Conservation (phyloP, 23 tunicate genomes). For the Trididemnum nubilum region DNA sequence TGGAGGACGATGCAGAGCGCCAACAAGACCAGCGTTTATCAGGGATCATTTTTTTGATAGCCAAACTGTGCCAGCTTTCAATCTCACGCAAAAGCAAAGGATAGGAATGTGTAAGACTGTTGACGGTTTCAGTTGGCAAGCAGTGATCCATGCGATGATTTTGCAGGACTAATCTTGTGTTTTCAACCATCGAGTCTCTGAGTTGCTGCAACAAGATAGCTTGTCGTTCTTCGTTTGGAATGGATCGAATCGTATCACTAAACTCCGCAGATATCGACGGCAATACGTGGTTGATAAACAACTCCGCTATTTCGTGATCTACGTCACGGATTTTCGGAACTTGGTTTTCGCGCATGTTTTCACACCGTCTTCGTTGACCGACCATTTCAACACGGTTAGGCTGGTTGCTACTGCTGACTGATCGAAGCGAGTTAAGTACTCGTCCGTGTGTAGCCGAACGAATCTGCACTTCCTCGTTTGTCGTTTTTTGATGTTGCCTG, state of each 20-base stretch:
- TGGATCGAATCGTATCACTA: constrained; percentile 32
- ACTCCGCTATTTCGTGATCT: constrained; percentile 9
- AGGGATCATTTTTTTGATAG: constrained; percentile 55
- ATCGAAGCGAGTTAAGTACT: too few species aligned
- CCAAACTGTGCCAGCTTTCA: constrained; percentile 73
- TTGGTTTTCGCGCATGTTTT: not conserved
- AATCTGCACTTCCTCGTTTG: too few species aligned
- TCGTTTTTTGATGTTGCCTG: too few species aligned
- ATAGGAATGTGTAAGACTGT: constrained; percentile 63
- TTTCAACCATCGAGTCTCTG: constrained; percentile 44
- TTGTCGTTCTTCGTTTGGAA: constrained; percentile 31
- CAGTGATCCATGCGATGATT: constrained; percentile 74
- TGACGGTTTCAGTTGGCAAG: constrained; percentile 52
- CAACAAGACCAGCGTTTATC: constrained; percentile 44
- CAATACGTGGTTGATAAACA: constrained; percentile 46
- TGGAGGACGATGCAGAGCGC: not conserved
- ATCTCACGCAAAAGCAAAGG: constrained; percentile 75
- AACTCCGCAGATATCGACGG: constrained; percentile 41
- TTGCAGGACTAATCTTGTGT: constrained; percentile 53
- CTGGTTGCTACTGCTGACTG: not conserved
- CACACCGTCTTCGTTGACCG: not conserved
- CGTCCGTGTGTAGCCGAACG: too few species aligned
- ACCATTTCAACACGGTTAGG: not conserved
- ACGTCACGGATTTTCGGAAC: not conserved
- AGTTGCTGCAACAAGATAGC: constrained; percentile 52